phyloP scores from a whole-genome alignment of 2,888 invertebrate species.

The Cryptocephalus moraei region DNA sequence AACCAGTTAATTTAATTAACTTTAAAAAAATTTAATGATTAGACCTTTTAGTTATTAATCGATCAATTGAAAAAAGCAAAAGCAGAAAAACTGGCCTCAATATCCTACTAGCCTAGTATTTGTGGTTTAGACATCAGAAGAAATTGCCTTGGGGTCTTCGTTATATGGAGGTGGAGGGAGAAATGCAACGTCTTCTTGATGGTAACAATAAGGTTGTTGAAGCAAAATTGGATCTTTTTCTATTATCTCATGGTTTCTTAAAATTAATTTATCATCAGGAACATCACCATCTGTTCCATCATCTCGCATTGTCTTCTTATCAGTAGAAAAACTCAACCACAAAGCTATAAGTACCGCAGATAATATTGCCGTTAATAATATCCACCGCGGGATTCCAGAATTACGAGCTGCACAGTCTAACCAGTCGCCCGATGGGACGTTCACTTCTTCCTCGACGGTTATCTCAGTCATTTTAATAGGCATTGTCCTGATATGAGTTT shows the following conservation, averaged over 20 bases:
- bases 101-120: too few species aligned
- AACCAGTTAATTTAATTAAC: too few species aligned
- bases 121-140: too few species aligned
- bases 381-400: constrained; percentile 41
- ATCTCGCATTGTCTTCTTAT: constrained; percentile 18
- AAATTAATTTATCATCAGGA: constrained; percentile 16
- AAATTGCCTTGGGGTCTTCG: not conserved
- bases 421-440: constrained; percentile 26
- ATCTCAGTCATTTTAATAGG: constrained; percentile 25
- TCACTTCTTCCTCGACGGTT: constrained; percentile 5
- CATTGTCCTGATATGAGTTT: constrained; percentile 33
- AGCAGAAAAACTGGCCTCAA: too few species aligned
- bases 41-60: too few species aligned
- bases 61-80: too few species aligned
- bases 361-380: constrained; percentile 36
- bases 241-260: constrained; percentile 12
- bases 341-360: constrained; percentile 39
- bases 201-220: too few species aligned
- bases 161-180: not conserved
- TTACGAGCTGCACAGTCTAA: constrained; percentile 37
- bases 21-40: too few species aligned
- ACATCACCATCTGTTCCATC: constrained; percentile 12
- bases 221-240: constrained; percentile 11
- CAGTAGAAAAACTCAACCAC: constrained; percentile 38
- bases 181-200: not conserved